Evolutionary conservation across 2,888 invertebrate genomes (phyloP), one percentile per base, ranked within the genome.

Genomic region (Xanthostigma xanthostigma): DNA sequence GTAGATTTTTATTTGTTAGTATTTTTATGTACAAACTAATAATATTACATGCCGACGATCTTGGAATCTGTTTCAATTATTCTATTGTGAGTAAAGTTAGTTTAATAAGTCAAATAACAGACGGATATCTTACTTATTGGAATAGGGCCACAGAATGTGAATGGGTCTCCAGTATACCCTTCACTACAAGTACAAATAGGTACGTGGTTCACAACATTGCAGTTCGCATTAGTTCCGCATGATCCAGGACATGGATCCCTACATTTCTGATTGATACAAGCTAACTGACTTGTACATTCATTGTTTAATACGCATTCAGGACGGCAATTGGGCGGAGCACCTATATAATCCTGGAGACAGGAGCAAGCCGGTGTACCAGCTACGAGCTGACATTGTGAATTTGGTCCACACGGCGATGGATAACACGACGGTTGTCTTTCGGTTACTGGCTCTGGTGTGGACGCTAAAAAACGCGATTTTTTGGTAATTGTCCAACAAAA

Each of bases 331-430:
- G 87, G 87, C 48, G 84, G 88, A 14, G 78, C 74, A n/a, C 89
- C 89, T 39, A 81, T 75, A 58, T 78, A 87, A 57, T 82, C 79
- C n/a, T 79, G 77, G 44, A 83, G 67, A 62, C 90, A 90, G 1
- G 85, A 84, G 60, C 90, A 90, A 1, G 81, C 84, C 49, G 81
- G 87, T 57, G 73, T 80, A 54, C 79, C 82, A 36, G 78, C 76
- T 53, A 81, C 70, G 53, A 85, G 71, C 62, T 84, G 84, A 59
- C 89, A 90, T 51, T 82, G 78, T 0, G 89, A 82, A 63, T 89
- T 84, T 2, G 86, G 83, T 14, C 90, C 90, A 60, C 90, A 91
- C 0, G 89, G 88, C 17, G 85, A 85, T 44, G 89, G 88, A 34
- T 75, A 74, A 62, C 89, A 89, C 14, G 84, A 82, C 52, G 84